These are phyloP conservation scores for Eciton burchellii DNA, from an alignment of 1,140 invertebrate genomes.

Conservation along the genomic window DNA sequence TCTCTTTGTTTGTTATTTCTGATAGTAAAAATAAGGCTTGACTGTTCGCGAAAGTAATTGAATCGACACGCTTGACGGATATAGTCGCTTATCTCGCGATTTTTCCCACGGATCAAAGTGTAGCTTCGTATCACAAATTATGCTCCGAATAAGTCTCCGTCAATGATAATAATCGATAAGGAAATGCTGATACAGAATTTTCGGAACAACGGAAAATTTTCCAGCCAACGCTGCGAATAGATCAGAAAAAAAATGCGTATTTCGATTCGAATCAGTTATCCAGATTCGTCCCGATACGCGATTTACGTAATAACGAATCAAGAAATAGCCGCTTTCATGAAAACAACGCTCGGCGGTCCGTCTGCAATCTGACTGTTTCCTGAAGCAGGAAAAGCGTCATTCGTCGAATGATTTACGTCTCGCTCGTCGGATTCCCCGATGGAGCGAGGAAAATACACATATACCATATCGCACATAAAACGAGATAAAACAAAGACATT, in stretches of 20 bases:
- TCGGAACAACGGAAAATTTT: constrained; percentile 40
- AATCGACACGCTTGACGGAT: background rate
- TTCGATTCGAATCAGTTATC: background rate
- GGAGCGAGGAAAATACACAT: background rate
- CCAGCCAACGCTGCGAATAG: background rate
- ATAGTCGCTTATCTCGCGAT: background rate
- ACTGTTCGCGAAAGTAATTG: background rate
- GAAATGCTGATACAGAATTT: background rate
- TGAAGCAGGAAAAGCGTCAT: constrained; percentile 13
- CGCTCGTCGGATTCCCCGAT: background rate
- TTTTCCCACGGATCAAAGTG: background rate
- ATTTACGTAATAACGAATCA: constrained; percentile 7
- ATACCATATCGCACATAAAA: background rate
- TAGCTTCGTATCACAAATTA: background rate
- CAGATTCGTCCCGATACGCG: background rate
- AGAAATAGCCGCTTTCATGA: background rate
- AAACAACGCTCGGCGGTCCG: background rate
- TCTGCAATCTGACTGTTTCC: background rate
- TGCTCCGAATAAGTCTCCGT: background rate
- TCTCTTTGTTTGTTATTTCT: background rate
- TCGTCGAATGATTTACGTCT: constrained; percentile 25
- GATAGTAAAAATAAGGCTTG: background rate
- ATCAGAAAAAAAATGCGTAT: background rate
- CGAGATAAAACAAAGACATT: background rate
- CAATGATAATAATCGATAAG: background rate